These are phyloP conservation scores for Taphrorychus bicolor DNA, from an alignment of 2,888 invertebrate species.

Conservation along the genomic window DNA sequence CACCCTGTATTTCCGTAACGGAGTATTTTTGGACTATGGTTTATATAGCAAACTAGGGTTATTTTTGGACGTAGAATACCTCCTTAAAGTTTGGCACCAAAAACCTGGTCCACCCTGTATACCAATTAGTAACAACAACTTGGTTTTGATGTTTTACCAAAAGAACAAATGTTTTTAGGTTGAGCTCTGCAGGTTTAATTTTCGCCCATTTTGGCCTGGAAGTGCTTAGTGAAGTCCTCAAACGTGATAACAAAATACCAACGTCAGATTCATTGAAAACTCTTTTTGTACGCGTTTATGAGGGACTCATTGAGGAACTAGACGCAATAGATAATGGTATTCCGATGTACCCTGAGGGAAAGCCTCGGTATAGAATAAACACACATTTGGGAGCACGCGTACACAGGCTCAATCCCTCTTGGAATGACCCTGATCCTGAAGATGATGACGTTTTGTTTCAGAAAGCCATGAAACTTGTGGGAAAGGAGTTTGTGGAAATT, in stretches of 20 bases:
- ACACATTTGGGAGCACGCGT: slow-evolving; percentile 83
- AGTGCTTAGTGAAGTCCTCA: slow-evolving; percentile 70
- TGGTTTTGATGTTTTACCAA: background rate
- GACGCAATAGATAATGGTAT: slow-evolving; percentile 99
- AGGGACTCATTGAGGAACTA: slow-evolving; percentile 87
- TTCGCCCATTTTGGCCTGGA: slow-evolving; percentile 89
- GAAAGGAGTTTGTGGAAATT: slow-evolving; percentile 78
- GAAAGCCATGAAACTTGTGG: slow-evolving; percentile 79
- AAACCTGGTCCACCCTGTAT: no score
- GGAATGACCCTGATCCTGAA: slow-evolving; percentile 69
- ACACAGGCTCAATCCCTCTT: slow-evolving; percentile 79
- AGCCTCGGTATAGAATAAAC: slow-evolving; percentile 76
- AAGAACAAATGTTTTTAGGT: slow-evolving; percentile 64
- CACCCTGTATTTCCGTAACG: no score
- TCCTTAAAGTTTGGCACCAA: no score
- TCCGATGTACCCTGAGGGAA: slow-evolving; percentile 73
- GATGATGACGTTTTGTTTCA: slow-evolving; percentile 70
- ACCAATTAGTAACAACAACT: no score
- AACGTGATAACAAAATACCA: slow-evolving; percentile 58
- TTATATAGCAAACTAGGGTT: no score
- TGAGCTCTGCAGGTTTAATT: slow-evolving; percentile 94
- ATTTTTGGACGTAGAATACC: no score
- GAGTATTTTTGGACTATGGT: no score
- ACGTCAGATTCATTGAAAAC: slow-evolving; percentile 63
- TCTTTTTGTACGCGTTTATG: slow-evolving; percentile 79